Evolutionary conservation across 1,140 invertebrate species (phyloP).

Genomic region (Helicoverpa zea): DNA sequence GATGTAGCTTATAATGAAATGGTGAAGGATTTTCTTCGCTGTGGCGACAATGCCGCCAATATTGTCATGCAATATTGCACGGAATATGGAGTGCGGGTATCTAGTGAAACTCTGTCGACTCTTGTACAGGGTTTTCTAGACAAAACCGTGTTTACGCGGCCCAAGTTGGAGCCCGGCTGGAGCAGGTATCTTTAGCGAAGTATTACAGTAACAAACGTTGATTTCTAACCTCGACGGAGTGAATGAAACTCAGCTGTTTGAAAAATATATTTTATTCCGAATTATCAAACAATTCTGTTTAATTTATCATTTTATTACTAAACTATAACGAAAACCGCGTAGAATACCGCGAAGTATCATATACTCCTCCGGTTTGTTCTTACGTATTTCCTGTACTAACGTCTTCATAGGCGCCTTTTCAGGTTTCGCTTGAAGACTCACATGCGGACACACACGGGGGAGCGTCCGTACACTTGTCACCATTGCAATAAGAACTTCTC

Average conservation of each 20-base stretch:
- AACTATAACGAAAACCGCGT: too few relatives aligned
- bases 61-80: not conserved
- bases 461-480: conserved; percentile 94
- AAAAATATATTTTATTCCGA: not conserved
- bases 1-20: not conserved
- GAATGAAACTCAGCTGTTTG: not conserved
- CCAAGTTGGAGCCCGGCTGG: not conserved
- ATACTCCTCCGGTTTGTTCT: too few relatives aligned
- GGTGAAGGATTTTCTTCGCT: not conserved
- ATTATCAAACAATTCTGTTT: too few relatives aligned
- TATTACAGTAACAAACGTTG: not conserved
- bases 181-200: conserved; percentile 6
- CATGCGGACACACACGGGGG: conserved; percentile 96
- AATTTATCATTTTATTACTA: too few relatives aligned
- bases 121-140: not conserved
- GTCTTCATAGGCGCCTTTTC: conserved; percentile 52
- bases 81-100: not conserved
- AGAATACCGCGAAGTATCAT: too few relatives aligned
- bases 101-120: not conserved
- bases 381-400: not conserved
- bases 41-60: not conserved
- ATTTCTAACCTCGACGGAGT: too few relatives aligned
- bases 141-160: not conserved
- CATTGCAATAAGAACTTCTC: conserved; percentile 80
- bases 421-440: conserved; percentile 95